Base-by-base conservation (phyloP, 2,888 invertebrate genomes). In the Ramazzottius varieornatus region DNA sequence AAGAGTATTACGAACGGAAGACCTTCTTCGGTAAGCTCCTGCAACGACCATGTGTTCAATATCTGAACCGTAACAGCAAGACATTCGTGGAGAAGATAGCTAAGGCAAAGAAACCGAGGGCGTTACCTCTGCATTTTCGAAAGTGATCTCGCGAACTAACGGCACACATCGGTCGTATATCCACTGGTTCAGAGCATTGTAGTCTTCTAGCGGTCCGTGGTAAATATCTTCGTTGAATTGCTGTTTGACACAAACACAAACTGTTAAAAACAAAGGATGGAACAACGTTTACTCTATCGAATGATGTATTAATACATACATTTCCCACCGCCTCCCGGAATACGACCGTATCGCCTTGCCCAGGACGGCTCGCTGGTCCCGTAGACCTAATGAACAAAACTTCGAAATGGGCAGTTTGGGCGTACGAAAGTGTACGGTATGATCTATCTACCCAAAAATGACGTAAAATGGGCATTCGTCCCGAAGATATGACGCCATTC, bases 1-100 rank as follows among this genome's bases (percentile, higher is more conserved):
- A 99, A 99, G 54, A 99, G 79, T 70, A 99, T 96, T 46, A 99
- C 81, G 80, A 99, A 98, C 2, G 98, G 98, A 71, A 98, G 77
- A 34, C 96, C 96, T 78, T 98, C 98, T 76, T 96, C 96, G 0
- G 96, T 96, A 32, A 96, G 78, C 77, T 96, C 96, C 78, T 77
- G 63, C 64, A 66, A 66, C 2, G 1, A n/a, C n/a, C n/a, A 65
- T 64, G 54, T 54, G 29, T 2, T 8, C 32, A 29, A 40, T 40
- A 40, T 40, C 20, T 40, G 13, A 20, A 8, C 8, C 20, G 40
- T 20, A 8, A 40, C 20, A 13, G 8, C 20, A 40, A 40, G 13
- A 8, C 20, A 13, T 40, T 20, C 40, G 40, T 20, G 40, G 13
- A 40, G 8, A 8, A 40, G 20, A 40, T 40, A 13, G 20, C 13